Conservation (phyloP, 2,797 vertebrate genomes). For the Aulostomus chinensis region DNA sequence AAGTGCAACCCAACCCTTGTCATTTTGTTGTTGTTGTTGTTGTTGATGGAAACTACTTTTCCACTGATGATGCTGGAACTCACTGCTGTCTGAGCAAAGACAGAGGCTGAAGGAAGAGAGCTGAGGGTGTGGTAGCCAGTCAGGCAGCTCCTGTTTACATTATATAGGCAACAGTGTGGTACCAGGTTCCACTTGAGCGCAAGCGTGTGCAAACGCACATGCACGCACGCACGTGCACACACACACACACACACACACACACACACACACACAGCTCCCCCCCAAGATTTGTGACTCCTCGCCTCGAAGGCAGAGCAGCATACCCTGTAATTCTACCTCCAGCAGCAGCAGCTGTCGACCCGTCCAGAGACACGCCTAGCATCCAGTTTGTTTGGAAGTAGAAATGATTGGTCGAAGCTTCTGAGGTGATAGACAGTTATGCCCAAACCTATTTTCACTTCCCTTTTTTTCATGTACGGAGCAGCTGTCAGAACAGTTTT, state of each 20-base stretch:
- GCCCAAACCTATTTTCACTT: constrained; percentile 8
- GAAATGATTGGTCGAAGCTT: constrained; percentile 13
- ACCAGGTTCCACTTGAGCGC: constrained; percentile 16
- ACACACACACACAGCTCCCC: constrained; percentile 4
- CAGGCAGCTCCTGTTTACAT: constrained; percentile 48
- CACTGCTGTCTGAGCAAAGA: constrained; percentile 6
- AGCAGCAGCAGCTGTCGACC: constrained; percentile 11
- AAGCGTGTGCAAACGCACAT: too few relatives aligned
- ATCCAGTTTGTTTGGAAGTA: neutral
- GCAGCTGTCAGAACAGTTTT: neutral
- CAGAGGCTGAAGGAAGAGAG: constrained; percentile 3
- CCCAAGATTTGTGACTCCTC: constrained; percentile 10
- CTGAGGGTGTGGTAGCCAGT: constrained; percentile 27
- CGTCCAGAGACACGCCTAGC: constrained; percentile 15
- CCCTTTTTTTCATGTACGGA: constrained; percentile 2
- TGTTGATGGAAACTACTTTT: too few relatives aligned
- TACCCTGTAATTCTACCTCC: constrained; percentile 47
- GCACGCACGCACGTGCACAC: too few relatives aligned
- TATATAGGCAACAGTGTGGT: constrained; percentile 41
- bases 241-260: too few relatives aligned
- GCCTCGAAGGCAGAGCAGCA: constrained; percentile 12
- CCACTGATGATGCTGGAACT: constrained; percentile 14
- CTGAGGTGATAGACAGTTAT: constrained; percentile 11
- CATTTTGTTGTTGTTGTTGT: too few relatives aligned
- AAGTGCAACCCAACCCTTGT: too few relatives aligned